Evolutionary conservation across 2,113 vertebrate genomes (phyloP).

Genomic region (Pelecanus crispus): DNA sequence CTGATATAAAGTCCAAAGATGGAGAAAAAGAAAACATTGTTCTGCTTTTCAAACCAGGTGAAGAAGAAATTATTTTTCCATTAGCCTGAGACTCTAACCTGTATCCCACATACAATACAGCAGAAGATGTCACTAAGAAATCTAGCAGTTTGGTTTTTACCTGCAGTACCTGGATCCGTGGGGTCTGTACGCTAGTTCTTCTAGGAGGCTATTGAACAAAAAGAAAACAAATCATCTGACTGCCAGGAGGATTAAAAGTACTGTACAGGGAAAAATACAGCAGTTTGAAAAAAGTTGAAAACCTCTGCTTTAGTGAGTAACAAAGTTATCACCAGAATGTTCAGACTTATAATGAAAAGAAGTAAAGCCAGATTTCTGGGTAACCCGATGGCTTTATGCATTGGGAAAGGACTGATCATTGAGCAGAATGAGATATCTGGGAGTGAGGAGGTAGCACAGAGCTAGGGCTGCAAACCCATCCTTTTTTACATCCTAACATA

Average conservation of each 20-base stretch:
- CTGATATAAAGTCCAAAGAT: neutral
- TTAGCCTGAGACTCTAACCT: neutral
- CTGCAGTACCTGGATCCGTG: neutral
- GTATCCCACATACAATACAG: neutral
- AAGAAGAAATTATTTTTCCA: neutral
- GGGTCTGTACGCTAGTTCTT: neutral
- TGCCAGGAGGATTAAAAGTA: neutral
- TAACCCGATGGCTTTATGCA: neutral
- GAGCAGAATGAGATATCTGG: neutral
- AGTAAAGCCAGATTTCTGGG: neutral
- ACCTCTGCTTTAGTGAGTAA: neutral
- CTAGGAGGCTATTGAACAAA: neutral
- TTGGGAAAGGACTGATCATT: neutral
- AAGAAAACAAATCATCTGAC: neutral
- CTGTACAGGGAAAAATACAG: neutral
- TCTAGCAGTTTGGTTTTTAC: neutral
- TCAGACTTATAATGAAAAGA: neutral
- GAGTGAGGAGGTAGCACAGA: neutral
- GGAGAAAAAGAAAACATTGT: neutral
- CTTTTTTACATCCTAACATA: neutral
- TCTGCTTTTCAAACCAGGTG: neutral
- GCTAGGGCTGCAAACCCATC: neutral
- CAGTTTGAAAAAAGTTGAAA: neutral
- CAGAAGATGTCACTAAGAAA: neutral
- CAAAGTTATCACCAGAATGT: neutral